Evolutionary conservation across 2,888 invertebrate genomes (phyloP).

Genomic region (Aproaerema taeniolella): DNA sequence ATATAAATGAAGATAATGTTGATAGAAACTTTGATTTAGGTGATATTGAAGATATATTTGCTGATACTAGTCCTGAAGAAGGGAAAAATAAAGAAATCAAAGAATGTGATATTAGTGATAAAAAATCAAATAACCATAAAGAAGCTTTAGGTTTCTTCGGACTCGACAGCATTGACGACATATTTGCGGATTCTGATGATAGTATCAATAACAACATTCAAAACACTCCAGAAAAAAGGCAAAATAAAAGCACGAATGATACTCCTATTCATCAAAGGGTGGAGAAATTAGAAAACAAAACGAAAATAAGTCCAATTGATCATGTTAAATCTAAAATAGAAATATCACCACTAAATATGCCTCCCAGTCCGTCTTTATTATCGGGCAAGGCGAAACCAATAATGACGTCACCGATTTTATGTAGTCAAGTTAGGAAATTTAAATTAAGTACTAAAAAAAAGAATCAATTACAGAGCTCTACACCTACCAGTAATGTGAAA

Average conservation of each 20-base stretch:
- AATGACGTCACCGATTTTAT: constrained; percentile 54
- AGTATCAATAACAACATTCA: constrained; percentile 14
- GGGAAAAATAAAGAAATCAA: constrained; percentile 20
- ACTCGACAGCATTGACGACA: constrained; percentile 52
- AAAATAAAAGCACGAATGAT: constrained; percentile 1
- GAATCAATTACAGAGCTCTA: constrained; percentile 30
- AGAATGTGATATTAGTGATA: constrained; percentile 18
- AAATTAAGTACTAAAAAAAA: constrained; percentile 40
- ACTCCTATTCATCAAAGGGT: too few relatives aligned
- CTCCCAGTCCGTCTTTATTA: constrained; percentile 55
- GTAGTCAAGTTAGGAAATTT: constrained; percentile 46
- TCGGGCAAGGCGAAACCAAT: constrained; percentile 36
- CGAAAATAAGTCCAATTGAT: too few relatives aligned
- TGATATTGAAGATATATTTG: constrained; percentile 57
- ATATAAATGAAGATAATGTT: constrained; percentile 15
- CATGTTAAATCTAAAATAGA: neutral
- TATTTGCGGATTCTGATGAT: constrained; percentile 51
- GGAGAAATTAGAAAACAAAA: neutral
- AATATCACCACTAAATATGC: neutral
- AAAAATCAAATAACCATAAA: constrained; percentile 24
- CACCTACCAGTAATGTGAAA: constrained; percentile 30
- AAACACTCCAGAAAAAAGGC: constrained; percentile 13
- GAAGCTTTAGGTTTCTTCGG: constrained; percentile 41
- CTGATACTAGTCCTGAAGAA: constrained; percentile 45
- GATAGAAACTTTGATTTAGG: constrained; percentile 61